Evolutionary conservation across 1,140 invertebrate genomes (phyloP), one percentile per base, ranked within the genome.

Genomic region (Delia radicum): DNA sequence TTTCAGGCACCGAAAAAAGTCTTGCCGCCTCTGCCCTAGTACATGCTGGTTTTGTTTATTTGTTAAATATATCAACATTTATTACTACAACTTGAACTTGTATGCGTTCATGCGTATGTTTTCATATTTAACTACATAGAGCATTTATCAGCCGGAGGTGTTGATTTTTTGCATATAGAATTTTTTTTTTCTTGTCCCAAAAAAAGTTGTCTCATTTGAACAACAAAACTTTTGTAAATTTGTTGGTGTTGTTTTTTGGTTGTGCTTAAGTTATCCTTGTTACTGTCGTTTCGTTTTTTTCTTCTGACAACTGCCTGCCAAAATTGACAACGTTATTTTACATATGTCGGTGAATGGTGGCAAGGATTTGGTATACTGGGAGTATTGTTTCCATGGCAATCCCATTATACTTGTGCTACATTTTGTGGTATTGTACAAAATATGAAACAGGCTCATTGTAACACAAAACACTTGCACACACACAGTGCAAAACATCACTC

Each of bases 201-300:
- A 31, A 65, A 65, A 65, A 65, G 10, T 65, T 65, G 62, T 18
- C 62, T 65, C 62, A 65, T 65, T 65, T 65, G 28, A 65, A 65
- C 26, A 31, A 28, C 63, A 65, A 29, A 29, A 65, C 26, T 65
- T 65, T 29, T 65, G 63, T 65, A 1, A 65, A 28, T 42, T 73
- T 42, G 21, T 33, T 69, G 26, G 4, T 27, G 5, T 69, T 27
- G 27, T 73, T 55, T 7, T 55, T 55, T 8, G 48, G 3, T 55
- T 55, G 21, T 55, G 48, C 48, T 55, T 21, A 55, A 55, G 4
- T 55, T 55, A 7, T 21, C 24, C 4, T 48, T 55, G 48, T 55
- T 55, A 2, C 15, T 3, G 37, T 55, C 21, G 4, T 55, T 55
- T 0, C 5, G 18, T 55, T n/a, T 55, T 55, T 55, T 55, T 18